Evolutionary conservation across 1,140 invertebrate species (phyloP).

Genomic region (Brachionus calyciflorus): DNA sequence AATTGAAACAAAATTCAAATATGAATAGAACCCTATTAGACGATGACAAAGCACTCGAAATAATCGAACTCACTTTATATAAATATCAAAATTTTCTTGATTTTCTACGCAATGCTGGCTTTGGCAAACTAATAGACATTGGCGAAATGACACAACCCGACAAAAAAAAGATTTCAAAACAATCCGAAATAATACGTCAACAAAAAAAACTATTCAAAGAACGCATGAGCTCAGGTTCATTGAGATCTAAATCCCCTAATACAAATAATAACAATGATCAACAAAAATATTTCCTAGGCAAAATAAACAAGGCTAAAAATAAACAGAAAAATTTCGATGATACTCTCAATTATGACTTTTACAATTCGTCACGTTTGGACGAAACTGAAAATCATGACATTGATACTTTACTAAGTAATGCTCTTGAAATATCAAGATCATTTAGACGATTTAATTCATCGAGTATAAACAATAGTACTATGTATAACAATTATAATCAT

Average conservation of each 20-base stretch:
- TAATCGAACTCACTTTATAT: constrained; percentile 57
- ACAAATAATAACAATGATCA: too few species aligned
- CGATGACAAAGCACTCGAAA: constrained; percentile 56
- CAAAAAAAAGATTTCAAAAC: background rate
- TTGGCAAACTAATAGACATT: constrained; percentile 32
- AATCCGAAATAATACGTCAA: background rate
- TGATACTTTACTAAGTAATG: constrained; percentile 19
- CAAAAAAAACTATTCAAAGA: constrained; percentile 10
- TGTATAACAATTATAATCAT: background rate
- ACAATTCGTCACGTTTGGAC: constrained; percentile 9
- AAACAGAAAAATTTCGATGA: background rate
- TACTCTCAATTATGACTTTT: background rate
- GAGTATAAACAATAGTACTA: constrained; percentile 23
- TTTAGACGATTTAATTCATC: constrained; percentile 9
- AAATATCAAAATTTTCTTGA: constrained; percentile 59
- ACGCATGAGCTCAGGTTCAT: background rate
- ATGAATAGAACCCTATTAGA: constrained; percentile 50
- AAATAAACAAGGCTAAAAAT: constrained; percentile 20
- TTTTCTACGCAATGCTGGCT: constrained; percentile 57
- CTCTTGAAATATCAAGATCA: background rate
- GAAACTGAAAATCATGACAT: background rate
- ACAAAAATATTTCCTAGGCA: constrained; percentile 4
- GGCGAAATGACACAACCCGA: background rate
- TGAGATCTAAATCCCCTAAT: background rate
- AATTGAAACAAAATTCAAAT: background rate